Evolutionary conservation across 2,888 invertebrate genomes (phyloP), one percentile per base, ranked within the genome.

Genomic region (Salpingus planirostris): DNA sequence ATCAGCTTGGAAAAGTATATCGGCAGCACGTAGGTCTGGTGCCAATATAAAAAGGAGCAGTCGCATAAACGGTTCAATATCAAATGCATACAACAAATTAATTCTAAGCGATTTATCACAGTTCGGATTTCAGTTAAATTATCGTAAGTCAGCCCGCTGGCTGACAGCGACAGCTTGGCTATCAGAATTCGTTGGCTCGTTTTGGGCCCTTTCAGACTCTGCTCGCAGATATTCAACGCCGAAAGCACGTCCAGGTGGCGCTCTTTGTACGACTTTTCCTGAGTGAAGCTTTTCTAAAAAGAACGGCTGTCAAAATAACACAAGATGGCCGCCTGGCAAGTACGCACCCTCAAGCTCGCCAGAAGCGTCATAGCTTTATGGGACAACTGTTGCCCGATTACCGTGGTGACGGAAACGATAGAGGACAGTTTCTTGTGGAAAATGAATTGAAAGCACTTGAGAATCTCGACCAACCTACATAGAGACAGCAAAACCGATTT

Each of bases 31-130:
- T 50, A 69, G 43, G 80, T 75, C 54, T 81, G 76, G 64, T 91
- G 88, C 80, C 85, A 88, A 56, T 82, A 77, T 30, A 91, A 64
- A 65, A 86, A 83, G 18, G 81, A 78, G 49, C 84, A 81, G 57
- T 85, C 76, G 59, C 80, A 80, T 13, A 78, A 68, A 38, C 66
- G 64, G 27, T 73, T 65, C 39, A 88, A 60, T 35, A 73, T 62
- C 8, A 66, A 55, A 21, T 72, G 68, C 38, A 82, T 70, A 47
- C 73, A 72, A 27, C 74, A 68, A 27, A 88, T 65, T 24, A 69
- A 64, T 53, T 78, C 76, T 29, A 85, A 68, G 52, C 80, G 78
- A 46, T 74, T 71, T 27, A 87, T 62, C 23, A 79, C 66, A 15
- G 67, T 65, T 25, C 74, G 67, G 29, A 88, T 65, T 51, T 70